Evolutionary conservation across 2,113 vertebrate species (phyloP), one percentile per base, ranked within the genome.

Genomic region (Cephalopterus ornatus): DNA sequence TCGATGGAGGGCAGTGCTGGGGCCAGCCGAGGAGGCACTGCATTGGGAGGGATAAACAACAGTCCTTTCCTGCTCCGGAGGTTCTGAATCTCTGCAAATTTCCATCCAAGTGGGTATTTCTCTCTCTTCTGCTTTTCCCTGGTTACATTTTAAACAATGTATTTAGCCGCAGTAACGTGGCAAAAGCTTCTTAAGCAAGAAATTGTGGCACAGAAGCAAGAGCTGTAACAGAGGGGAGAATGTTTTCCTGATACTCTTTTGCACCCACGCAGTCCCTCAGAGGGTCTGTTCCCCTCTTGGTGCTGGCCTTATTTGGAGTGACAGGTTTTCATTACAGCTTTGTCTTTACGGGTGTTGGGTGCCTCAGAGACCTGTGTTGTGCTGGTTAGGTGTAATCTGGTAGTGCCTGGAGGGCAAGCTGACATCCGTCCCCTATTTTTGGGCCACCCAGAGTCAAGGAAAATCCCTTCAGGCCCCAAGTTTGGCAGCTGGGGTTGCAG

Each of bases 1-100:
- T 76, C 33, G 24, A 35, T 27, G 20, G 2, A 2, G 47, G 49
- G 61, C 6, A 1, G 42, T 0, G 2, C 37, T 62, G 70, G 6
- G 4, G 63, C 39, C 49, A 59, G 70, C 19, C 10, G 1, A 4
- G 61, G 61, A 53, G 56, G 32, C 39, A 22, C 32, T 12, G 27
- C 19, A 46, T 35, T 1, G 1, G 53, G 41, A 53, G 30, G 47
- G 53, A 61, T 44, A 44, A 42, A 59, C 50, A 82, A 35, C 2
- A 0, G 20, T 72, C 35, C 47, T 44, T 49, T 68, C 35, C 1
- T 0, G 56, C 47, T 56, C 20, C 15, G 50, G 44, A 37, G 14
- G 47, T 71, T 42, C 76, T 49, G 65, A 59, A 47, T 23, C 44
- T 70, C 75, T 66, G 56, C 74, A 61, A 53, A 55, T n/a, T 63